phyloP scores from a whole-genome alignment of 2,113 vertebrate species.

The Columba janthina region DNA sequence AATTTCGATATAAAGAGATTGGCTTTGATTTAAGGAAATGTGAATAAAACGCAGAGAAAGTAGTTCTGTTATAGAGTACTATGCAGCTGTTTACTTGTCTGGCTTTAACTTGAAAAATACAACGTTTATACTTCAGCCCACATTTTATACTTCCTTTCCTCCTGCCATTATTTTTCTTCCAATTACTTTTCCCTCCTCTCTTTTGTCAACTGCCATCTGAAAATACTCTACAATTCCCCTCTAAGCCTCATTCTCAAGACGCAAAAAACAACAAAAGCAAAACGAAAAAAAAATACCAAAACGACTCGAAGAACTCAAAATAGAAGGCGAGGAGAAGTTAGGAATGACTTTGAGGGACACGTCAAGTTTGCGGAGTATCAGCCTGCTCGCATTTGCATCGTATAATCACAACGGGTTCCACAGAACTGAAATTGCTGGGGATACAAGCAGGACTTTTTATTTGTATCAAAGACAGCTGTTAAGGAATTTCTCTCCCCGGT shows the following conservation, averaged over 20 bases:
- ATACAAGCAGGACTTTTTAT: slow-evolving; percentile 14
- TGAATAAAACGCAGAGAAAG: not conserved
- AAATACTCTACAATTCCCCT: not conserved
- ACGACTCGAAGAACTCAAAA: not conserved
- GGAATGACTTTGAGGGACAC: slow-evolving; percentile 29
- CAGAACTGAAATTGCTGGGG: slow-evolving; percentile 18
- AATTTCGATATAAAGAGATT: slow-evolving; percentile 24
- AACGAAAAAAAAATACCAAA: not conserved
- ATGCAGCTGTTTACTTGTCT: not conserved
- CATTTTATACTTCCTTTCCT: not conserved
- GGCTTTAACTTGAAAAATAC: slow-evolving; percentile 1
- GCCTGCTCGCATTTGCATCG: slow-evolving; percentile 8
- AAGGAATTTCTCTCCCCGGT: slow-evolving; percentile 6
- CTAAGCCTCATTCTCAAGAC: not conserved
- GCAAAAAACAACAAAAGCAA: not conserved
- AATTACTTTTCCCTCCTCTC: not conserved
- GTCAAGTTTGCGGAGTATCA: slow-evolving; percentile 45
- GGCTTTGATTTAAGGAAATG: slow-evolving; percentile 5
- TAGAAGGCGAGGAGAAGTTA: slow-evolving; percentile 15
- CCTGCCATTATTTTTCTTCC: slow-evolving; percentile 28
- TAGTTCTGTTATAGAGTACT: not conserved
- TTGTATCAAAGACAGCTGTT: slow-evolving; percentile 45
- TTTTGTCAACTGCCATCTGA: not conserved
- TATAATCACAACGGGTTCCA: slow-evolving; percentile 17
- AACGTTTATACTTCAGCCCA: not conserved